Conservation (phyloP, 2,888 invertebrate genomes). For the Aspidiotus destructor region DNA sequence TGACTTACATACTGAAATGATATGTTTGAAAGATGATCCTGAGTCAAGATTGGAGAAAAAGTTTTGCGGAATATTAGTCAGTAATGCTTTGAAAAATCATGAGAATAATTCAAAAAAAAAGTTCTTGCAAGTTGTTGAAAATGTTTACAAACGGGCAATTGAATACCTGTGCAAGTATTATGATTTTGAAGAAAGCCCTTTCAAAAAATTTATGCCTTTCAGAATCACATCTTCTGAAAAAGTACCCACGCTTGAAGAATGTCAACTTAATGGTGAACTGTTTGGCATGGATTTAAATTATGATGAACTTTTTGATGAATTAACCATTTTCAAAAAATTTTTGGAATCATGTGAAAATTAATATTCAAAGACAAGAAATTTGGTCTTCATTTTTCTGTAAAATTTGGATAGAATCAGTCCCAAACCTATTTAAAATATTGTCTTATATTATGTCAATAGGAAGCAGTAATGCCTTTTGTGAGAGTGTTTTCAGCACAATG, state of each 20-base stretch:
- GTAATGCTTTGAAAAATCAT: not conserved
- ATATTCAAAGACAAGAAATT: not conserved
- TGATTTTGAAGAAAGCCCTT: constrained; percentile 1
- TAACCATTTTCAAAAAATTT: not conserved
- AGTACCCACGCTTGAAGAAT: constrained; percentile 1
- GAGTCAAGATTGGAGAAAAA: not conserved
- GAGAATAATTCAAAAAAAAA: not conserved
- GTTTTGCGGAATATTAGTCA: constrained; percentile 1
- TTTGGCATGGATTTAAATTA: not conserved
- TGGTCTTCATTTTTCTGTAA: not conserved
- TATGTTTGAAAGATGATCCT: not conserved
- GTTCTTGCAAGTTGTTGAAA: not conserved
- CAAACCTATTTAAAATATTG: constrained; percentile 1
- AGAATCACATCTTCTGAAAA: not conserved
- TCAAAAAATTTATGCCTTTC: not conserved
- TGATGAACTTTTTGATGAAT: not conserved
- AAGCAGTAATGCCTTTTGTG: constrained; percentile 7
- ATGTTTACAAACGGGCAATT: not conserved
- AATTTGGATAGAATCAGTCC: not conserved
- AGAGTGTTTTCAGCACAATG: constrained; percentile 7
- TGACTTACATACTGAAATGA: not conserved
- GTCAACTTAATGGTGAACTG: not conserved
- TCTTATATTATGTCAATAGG: not conserved
- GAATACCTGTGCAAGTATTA: not conserved
- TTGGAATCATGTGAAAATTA: too few relatives aligned